Evolutionary conservation across 1,140 invertebrate species (phyloP).

Genomic region (Antheraea mylitta): DNA sequence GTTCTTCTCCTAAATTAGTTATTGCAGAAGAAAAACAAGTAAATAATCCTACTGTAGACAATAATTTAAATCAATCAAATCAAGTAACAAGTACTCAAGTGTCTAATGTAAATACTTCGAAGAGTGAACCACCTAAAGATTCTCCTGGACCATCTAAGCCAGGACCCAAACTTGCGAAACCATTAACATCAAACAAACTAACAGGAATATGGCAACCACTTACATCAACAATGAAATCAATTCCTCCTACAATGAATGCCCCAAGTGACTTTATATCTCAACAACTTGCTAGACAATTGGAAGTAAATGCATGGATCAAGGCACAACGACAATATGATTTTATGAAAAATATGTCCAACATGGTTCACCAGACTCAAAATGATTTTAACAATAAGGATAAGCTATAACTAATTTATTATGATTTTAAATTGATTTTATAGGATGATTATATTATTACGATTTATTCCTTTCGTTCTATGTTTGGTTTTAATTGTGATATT

Average conservation of each 20-base stretch:
- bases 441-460: neutral
- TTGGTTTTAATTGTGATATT: too few relatives aligned
- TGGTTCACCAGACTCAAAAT: conserved; percentile 55
- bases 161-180: conserved; percentile 53
- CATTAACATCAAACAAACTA: conserved; percentile 51
- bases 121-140: conserved; percentile 53
- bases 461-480: neutral
- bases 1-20: conserved; percentile 75
- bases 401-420: conserved; percentile 27
- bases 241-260: conserved; percentile 39
- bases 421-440: neutral
- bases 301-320: conserved; percentile 62
- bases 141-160: conserved; percentile 57
- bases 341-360: conserved; percentile 61
- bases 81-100: conserved; percentile 65
- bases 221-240: conserved; percentile 43
- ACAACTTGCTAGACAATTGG: conserved; percentile 56
- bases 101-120: conserved; percentile 41
- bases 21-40: conserved; percentile 75
- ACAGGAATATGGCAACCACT: conserved; percentile 50
- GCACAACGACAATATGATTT: conserved; percentile 61
- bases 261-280: conserved; percentile 49
- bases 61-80: conserved; percentile 62
- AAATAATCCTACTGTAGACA: conserved; percentile 41
- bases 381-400: conserved; percentile 66